These are phyloP conservation scores for Solen grandis DNA, from an alignment of 1,140 invertebrate genomes.

Conservation along the genomic window DNA sequence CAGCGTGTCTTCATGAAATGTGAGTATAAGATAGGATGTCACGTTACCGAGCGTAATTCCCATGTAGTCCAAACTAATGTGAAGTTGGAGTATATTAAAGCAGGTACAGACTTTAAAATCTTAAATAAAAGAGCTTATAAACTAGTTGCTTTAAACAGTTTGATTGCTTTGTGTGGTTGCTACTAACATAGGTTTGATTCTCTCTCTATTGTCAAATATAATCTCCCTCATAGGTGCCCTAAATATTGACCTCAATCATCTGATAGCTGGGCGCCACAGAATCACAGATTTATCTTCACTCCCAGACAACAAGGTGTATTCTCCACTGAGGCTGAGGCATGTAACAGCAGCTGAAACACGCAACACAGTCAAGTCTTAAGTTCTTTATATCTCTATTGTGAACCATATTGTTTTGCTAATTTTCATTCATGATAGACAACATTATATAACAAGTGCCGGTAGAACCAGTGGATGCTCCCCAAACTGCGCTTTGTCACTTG, in stretches of 20 bases:
- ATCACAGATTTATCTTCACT: slow-evolving; percentile 37
- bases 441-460: background rate
- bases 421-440: background rate
- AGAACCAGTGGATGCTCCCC: background rate
- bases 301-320: slow-evolving; percentile 60
- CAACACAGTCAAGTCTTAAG: background rate
- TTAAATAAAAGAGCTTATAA: too few species aligned
- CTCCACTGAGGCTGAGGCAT: slow-evolving; percentile 59
- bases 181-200: too few species aligned
- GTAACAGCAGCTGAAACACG: slow-evolving; percentile 63
- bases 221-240: too few species aligned
- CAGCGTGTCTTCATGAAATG: too few species aligned
- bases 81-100: too few species aligned
- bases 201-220: too few species aligned
- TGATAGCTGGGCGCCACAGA: slow-evolving; percentile 37
- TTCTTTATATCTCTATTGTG: background rate
- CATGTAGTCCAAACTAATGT: too few species aligned
- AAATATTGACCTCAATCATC: slow-evolving; percentile 20
- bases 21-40: too few species aligned
- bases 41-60: too few species aligned
- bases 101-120: too few species aligned
- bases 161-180: too few species aligned
- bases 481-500: background rate
- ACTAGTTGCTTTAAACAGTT: too few species aligned
- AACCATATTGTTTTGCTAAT: background rate